Conservation (phyloP, 2,797 vertebrate genomes). For the Synanceia verrucosa region DNA sequence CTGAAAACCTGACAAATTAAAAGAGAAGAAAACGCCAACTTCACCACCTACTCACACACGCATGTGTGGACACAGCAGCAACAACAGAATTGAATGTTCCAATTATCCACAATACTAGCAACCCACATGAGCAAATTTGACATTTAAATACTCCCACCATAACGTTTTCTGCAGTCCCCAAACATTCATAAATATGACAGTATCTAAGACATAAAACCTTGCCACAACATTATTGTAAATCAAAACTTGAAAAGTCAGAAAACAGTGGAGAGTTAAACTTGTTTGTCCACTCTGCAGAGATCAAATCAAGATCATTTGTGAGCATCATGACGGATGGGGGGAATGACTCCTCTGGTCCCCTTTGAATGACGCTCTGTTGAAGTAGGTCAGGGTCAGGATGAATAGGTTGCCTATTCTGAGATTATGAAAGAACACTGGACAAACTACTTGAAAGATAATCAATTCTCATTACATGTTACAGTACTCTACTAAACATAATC, state of each 20-base stretch:
- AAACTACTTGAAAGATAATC: neutral
- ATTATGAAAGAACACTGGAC: neutral
- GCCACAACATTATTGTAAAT: slow-evolving; percentile 7
- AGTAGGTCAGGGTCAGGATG: too few relatives aligned
- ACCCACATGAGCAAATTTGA: slow-evolving; percentile 58
- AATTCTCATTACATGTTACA: neutral
- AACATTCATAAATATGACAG: slow-evolving; percentile 39
- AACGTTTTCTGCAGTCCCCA: slow-evolving; percentile 26
- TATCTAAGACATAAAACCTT: slow-evolving; percentile 32
- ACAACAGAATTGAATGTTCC: slow-evolving; percentile 33
- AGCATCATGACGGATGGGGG: slow-evolving; percentile 13
- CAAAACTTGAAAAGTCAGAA: slow-evolving; percentile 1
- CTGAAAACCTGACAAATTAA: slow-evolving; percentile 24
- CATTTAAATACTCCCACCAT: slow-evolving; percentile 65
- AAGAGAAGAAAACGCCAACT: slow-evolving; percentile 9
- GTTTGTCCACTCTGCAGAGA: neutral
- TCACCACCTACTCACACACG: slow-evolving; percentile 27
- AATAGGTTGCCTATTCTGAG: neutral
- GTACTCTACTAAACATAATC: neutral
- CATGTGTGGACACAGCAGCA: slow-evolving; percentile 29
- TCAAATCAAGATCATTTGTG: neutral
- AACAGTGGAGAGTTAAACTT: slow-evolving; percentile 11
- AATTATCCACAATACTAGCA: slow-evolving; percentile 52
- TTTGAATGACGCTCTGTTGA: neutral
- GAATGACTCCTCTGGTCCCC: neutral